Evolutionary conservation across 2,113 vertebrate species (phyloP), one percentile per base, ranked within the genome.

Genomic region (Trochalopteron elliotii): DNA sequence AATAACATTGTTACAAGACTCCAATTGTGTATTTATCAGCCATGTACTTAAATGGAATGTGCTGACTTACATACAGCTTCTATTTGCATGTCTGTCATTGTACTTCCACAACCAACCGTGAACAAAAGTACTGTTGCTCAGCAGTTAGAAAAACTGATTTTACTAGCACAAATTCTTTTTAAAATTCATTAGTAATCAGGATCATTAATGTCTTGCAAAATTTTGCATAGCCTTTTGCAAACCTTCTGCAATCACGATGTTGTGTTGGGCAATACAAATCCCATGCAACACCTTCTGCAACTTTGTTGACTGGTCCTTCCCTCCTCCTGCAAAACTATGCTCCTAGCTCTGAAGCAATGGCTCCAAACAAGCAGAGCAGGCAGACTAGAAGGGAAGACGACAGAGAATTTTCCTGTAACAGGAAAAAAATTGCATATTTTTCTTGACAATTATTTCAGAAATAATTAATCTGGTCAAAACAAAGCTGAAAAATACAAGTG

Each of bases 1-100:
- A 88, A 81, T 64, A 42, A 27, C 2, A 1, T 35, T 83, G 52
- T 69, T 67, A 55, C 47, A 86, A 83, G 40, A 21, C 60, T 78
- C 44, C 69, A 87, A n/a, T 35, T 57, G 45, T 68, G 47, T n/a
- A 78, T 72, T 86, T 77, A 77, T 39, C 59, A 90, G 71, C 15
- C 11, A 10, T 9, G 20, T 49, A 75, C 70, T 92, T 94, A 93
- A 83, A 88, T 60, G 49, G 69, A 82, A 84, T 20, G 1, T 53
- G 69, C 49, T 92, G 64, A 49, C 92, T 95, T 90, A 90, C 92
- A 90, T 70, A 47, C 68, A 96, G 47, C 52, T 85, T 88, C 71
- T 93, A 35, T 56, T 76, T 83, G 28, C 28, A 21, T 74, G 55
- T 57, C 50, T 81, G 79, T n/a, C 59, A 22, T 92, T 92, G 30